Conservation (phyloP, 2,113 vertebrate genomes). For the Silurus glanis region DNA sequence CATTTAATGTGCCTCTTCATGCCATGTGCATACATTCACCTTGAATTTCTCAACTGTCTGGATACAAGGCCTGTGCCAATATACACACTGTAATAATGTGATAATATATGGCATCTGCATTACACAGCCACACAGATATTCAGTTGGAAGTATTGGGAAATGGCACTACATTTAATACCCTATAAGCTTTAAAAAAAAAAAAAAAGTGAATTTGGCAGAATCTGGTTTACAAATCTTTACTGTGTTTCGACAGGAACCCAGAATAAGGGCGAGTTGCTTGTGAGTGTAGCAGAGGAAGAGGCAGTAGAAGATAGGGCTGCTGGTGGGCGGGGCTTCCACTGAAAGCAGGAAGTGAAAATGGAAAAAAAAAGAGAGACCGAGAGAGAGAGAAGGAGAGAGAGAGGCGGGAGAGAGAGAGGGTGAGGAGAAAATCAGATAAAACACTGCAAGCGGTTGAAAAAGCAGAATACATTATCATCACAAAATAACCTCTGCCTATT, state of each 20-base stretch:
- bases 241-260: slow-evolving; percentile 10
- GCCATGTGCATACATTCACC: neutral
- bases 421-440: slow-evolving; percentile 54
- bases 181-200: neutral
- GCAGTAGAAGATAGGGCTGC: slow-evolving; percentile 51
- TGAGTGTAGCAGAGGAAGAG: slow-evolving; percentile 51
- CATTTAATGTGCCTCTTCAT: neutral
- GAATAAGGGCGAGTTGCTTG: slow-evolving; percentile 34
- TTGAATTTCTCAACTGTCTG: neutral
- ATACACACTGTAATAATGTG: neutral
- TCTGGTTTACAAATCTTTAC: neutral
- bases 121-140: neutral
- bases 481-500: slow-evolving; percentile 52
- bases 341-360: slow-evolving; percentile 63
- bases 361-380: slow-evolving; percentile 46
- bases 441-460: slow-evolving; percentile 51
- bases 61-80: neutral
- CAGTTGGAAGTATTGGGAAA: neutral
- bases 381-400: slow-evolving; percentile 41
- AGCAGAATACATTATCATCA: slow-evolving; percentile 56
- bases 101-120: neutral
- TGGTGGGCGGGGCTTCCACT: slow-evolving; percentile 56
- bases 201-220: neutral
- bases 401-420: slow-evolving; percentile 40
- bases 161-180: neutral